Evolutionary conservation across 2,113 vertebrate genomes (phyloP).

Genomic region (Anolis sagrei): DNA sequence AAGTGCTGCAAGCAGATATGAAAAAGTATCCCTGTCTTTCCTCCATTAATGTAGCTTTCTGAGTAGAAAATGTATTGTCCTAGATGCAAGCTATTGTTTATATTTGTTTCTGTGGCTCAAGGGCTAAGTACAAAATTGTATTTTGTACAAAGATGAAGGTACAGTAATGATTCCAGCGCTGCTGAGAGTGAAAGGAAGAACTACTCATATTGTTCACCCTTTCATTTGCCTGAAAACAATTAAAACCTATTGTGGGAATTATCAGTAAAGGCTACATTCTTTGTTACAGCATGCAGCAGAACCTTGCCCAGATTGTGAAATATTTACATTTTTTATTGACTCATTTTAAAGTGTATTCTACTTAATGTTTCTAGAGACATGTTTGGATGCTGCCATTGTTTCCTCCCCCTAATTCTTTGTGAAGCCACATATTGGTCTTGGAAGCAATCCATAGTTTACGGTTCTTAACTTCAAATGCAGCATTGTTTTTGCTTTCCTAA

Average conservation of each 20-base stretch:
- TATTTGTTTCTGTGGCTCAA: not conserved
- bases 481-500: slow-evolving; percentile 56
- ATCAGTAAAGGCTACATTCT: not conserved
- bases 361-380: slow-evolving; percentile 3
- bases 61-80: not conserved
- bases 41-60: not conserved
- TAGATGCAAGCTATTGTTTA: not conserved
- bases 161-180: not conserved
- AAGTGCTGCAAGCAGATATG: not conserved
- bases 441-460: slow-evolving; percentile 59
- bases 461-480: slow-evolving; percentile 57
- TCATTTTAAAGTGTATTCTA: slow-evolving; percentile 37
- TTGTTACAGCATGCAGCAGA: not conserved
- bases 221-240: not conserved
- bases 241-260: accelerated
- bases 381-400: not conserved
- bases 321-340: slow-evolving; percentile 10
- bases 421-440: slow-evolving; percentile 61
- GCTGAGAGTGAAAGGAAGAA: slow-evolving; percentile 3
- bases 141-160: slow-evolving; percentile 32
- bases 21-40: too few relatives aligned
- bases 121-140: slow-evolving; percentile 15
- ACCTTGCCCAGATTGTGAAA: slow-evolving; percentile 33
- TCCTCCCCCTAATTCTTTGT: slow-evolving; percentile 48
- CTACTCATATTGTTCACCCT: slow-evolving; percentile 36